Conservation (phyloP, 1,140 invertebrate species). For the Grapholita molesta region DNA sequence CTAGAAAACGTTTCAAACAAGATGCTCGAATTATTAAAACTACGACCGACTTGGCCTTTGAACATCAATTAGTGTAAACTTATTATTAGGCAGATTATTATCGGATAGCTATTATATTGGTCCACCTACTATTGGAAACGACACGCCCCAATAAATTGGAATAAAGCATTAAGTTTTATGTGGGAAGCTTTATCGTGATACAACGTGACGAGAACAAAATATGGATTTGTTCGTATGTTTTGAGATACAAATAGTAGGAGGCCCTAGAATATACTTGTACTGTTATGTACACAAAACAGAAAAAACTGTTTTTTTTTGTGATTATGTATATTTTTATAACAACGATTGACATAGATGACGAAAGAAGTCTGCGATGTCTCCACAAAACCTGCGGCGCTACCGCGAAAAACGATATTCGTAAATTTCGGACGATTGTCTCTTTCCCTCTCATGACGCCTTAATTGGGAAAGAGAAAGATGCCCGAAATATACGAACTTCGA, state of each 20-base stretch:
- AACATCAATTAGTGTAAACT: conserved; percentile 27
- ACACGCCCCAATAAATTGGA: conserved; percentile 41
- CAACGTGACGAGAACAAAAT: background rate
- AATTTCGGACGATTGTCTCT: too few species aligned
- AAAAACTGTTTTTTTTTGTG: too few species aligned
- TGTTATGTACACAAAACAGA: too few species aligned
- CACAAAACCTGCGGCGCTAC: too few species aligned
- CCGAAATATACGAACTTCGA: too few species aligned
- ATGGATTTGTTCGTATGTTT: background rate
- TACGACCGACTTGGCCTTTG: background rate
- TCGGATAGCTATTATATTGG: conserved; percentile 61
- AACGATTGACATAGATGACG: too few species aligned
- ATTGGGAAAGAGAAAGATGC: too few species aligned
- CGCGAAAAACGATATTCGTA: too few species aligned
- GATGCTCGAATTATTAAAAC: background rate
- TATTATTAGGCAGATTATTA: conserved; percentile 52
- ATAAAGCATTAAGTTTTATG: conserved; percentile 19
- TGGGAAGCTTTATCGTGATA: background rate
- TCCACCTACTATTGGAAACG: conserved; percentile 56
- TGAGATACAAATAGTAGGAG: background rate
- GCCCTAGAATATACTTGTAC: too few species aligned
- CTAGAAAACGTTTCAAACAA: background rate
- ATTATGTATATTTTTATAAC: too few species aligned
- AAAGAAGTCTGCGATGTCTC: too few species aligned
- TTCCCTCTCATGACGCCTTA: too few species aligned